Conservation (phyloP, 92 coral and sea anemone genomes). For the Pocillopora meandrina region DNA sequence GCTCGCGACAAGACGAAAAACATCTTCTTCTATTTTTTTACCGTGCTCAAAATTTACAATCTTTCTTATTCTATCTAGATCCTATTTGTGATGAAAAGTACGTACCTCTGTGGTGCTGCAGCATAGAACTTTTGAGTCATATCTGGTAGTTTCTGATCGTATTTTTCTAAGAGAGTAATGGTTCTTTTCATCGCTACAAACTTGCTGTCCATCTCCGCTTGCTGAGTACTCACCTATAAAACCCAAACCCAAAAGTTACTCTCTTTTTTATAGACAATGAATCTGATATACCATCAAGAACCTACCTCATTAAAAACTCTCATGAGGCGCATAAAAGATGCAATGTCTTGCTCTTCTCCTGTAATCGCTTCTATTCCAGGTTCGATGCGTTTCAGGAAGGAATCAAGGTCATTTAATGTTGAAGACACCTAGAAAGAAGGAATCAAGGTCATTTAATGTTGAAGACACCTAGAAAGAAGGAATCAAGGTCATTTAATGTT, state of each 20-base stretch:
- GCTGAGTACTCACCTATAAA: slow-evolving; percentile 94
- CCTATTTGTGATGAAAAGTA: too few relatives aligned
- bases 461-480: slow-evolving; percentile 82
- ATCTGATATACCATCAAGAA: not conserved
- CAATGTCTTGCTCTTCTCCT: slow-evolving; percentile 94
- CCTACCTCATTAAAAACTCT: slow-evolving; percentile 96
- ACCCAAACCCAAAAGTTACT: not conserved
- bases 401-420: slow-evolving; percentile 94
- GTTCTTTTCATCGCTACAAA: slow-evolving; percentile 99
- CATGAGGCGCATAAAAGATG: slow-evolving; percentile 97
- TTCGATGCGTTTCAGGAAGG: slow-evolving; percentile 97
- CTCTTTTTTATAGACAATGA: not conserved
- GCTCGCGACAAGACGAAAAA: too few relatives aligned
- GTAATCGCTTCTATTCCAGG: slow-evolving; percentile 99
- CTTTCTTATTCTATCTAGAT: too few relatives aligned
- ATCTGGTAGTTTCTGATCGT: slow-evolving; percentile 96
- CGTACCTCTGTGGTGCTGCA: slow-evolving; percentile 97
- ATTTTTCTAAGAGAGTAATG: slow-evolving; percentile 88
- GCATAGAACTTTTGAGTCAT: slow-evolving; percentile 96
- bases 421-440: slow-evolving; percentile 90
- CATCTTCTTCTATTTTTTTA: too few relatives aligned
- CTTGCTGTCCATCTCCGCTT: slow-evolving; percentile 99
- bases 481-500: slow-evolving; percentile 96
- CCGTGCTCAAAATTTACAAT: too few relatives aligned
- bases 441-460: slow-evolving; percentile 96